Evolutionary conservation across 2,797 vertebrate species (phyloP).

Genomic region (Xiphophorus birchmanni): DNA sequence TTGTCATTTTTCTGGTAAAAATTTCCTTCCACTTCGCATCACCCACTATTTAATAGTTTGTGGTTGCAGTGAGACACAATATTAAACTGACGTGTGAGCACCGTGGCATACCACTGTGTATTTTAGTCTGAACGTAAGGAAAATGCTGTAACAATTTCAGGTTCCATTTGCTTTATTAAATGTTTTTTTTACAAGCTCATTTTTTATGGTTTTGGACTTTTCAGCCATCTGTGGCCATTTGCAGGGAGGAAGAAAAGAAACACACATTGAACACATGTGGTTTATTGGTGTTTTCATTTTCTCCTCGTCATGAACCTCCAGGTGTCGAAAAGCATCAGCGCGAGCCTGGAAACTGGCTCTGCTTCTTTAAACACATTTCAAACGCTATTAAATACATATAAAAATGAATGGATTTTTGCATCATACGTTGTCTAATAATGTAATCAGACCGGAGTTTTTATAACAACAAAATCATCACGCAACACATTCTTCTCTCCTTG

Average conservation of each 20-base stretch:
- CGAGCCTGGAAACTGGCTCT: conserved; percentile 1
- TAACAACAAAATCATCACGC: background rate
- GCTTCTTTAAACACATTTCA: background rate
- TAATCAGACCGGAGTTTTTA: background rate
- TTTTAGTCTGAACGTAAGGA: background rate
- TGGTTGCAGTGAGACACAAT: background rate
- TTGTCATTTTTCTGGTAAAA: background rate
- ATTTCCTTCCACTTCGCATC: background rate
- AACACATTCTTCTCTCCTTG: conserved; percentile 3
- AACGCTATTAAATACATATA: background rate
- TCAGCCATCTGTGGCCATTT: background rate
- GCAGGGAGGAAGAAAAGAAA: background rate
- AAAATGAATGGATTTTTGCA: background rate
- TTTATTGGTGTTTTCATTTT: background rate
- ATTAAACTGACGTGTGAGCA: background rate
- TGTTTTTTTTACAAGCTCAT: background rate
- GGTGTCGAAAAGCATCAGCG: conserved; percentile 2
- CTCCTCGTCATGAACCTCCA: conserved; percentile 23
- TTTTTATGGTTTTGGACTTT: background rate
- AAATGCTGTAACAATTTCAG: background rate
- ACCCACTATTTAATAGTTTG: background rate
- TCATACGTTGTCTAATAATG: background rate
- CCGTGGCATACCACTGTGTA: background rate
- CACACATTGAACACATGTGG: conserved; percentile 31
- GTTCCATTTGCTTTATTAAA: conserved; percentile 22